Base-by-base conservation (phyloP, 1,140 invertebrate genomes). In the Bursaphelenchus mucronatus region DNA sequence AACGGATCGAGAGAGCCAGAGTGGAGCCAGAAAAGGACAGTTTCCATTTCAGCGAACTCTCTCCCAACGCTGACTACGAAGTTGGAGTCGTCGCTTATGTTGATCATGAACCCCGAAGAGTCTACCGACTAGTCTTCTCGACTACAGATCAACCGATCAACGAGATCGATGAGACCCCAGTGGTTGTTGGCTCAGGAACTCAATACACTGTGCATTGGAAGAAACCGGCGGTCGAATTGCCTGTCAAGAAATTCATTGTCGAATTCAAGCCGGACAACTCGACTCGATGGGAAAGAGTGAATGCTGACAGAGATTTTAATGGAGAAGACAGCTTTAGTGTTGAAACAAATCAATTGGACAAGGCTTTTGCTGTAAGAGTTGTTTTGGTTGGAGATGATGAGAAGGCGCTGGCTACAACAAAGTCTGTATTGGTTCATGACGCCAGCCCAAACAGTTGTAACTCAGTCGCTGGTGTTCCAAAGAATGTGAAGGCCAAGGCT, bases 81-180 rank as follows among this genome's bases (percentile, higher is more conserved):
- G 64, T 78, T 46, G 77, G 79, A 41, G 80, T 80, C 11, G 56
- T 81, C 13, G 78, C 78, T 40, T 78, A 80, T 57, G 78, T 80
- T 51, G 78, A 80, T 61, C 78, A 81, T 61, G 79, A 81, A 51
- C 79, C 78, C 21, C 53, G 63, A 30, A 63, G 57, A 44, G 61
- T 80, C 15, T 79, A 80, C 55, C 66, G 65, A 8, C 39, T 75
- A 19, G 55, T 41, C 30, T 50, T 74, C 41, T 63, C 70, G 21
- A 78, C 75, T 9, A 57, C 57, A 41, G 58, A 39, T 10, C 21
- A 56, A 41, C 63, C 67, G 17, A 62, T 65, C 13, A 55, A 62
- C 40, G 47, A 51, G 11, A 62, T 76, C 44, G 62, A 74, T 19
- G 64, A 70, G 40, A 67, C 68, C 15, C 80, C 78, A 17, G 53